Conservation (phyloP, 2,888 invertebrate species). For the Bembecia ichneumoniformis region DNA sequence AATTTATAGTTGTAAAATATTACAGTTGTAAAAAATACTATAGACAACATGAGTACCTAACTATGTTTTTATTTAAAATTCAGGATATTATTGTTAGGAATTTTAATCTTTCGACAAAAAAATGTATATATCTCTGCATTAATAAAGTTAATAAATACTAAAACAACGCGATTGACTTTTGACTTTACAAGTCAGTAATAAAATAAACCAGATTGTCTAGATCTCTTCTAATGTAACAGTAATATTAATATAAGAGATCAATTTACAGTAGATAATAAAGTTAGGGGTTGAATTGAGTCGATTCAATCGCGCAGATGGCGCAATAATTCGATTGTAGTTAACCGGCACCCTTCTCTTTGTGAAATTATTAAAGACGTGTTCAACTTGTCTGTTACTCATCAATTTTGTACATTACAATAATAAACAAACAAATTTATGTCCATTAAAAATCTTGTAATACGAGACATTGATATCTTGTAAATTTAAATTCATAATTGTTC, state of each 20-base stretch:
- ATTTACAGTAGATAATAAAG: conserved; percentile 5
- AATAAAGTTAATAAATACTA: background rate
- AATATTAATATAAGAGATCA: conserved; percentile 6
- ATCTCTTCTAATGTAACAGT: background rate
- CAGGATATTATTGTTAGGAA: too few relatives aligned
- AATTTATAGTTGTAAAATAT: too few relatives aligned
- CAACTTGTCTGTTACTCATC: background rate
- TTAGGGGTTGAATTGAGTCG: conserved; percentile 11
- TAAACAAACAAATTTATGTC: too few relatives aligned
- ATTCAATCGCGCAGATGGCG: conserved; percentile 19
- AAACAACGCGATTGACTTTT: conserved; percentile 1
- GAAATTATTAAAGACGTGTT: background rate
- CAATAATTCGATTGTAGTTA: conserved; percentile 10
- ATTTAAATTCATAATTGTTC: too few relatives aligned
- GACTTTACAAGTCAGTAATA: conserved; percentile 1
- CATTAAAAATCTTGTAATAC: too few relatives aligned
- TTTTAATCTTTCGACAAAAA: background rate
- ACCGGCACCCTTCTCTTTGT: background rate
- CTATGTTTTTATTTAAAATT: too few relatives aligned
- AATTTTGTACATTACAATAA: too few relatives aligned
- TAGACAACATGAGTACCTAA: too few relatives aligned
- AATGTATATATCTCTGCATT: background rate
- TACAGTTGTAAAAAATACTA: too few relatives aligned
- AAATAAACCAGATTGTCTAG: background rate
- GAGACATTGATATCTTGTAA: too few relatives aligned